A percentile compares a stretch with the other conserved stretches of the same genome.
phyloP scores from a whole-genome alignment of 2,797 vertebrate species.

The Paramormyrops hopkinsi region DNA sequence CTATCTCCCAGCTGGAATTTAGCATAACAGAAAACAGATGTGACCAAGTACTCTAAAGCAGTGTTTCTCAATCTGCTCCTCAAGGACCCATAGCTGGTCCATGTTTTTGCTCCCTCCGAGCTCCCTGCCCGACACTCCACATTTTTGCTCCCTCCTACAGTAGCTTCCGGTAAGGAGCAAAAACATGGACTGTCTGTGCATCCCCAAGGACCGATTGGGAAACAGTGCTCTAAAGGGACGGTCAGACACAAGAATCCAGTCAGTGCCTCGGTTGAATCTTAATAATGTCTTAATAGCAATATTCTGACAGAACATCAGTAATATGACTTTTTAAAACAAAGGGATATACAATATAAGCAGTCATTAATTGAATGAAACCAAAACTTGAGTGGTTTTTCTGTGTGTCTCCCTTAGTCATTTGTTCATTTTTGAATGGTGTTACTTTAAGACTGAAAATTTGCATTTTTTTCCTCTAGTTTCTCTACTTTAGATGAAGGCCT shows the following conservation, averaged over 20 bases:
- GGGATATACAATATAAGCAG: background rate
- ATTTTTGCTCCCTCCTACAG: background rate
- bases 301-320: background rate
- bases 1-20: background rate
- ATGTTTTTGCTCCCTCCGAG: background rate
- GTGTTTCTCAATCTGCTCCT: background rate
- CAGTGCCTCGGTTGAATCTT: background rate
- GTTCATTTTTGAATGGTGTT: background rate
- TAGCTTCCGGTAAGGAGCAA: background rate
- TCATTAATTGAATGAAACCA: background rate
- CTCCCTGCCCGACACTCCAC: background rate
- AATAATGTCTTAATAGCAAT: background rate
- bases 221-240: background rate
- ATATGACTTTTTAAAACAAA: background rate
- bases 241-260: background rate
- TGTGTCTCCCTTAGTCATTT: background rate
- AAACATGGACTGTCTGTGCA: background rate
- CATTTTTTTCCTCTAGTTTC: background rate
- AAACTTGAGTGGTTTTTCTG: background rate
- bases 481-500: background rate
- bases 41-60: background rate
- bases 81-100: background rate
- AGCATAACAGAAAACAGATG: background rate
- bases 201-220: background rate
- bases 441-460: background rate